A percentile compares a stretch with the other conserved stretches of the same genome.
phyloP scores from a whole-genome alignment of 2,888 invertebrate species.

The Pseudococcus viburni region DNA sequence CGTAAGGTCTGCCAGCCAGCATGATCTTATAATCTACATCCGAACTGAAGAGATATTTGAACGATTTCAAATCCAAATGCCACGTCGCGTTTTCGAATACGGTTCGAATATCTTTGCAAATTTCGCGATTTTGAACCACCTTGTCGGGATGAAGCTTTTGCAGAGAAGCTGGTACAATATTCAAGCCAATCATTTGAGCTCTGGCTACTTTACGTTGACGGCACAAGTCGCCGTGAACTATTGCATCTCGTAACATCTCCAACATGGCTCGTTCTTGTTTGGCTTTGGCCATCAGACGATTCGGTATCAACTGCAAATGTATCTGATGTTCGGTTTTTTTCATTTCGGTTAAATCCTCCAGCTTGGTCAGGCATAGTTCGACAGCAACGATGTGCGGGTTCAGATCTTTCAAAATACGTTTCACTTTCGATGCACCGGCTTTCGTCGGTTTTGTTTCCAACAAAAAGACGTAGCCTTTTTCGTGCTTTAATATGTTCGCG shows the following conservation, averaged over 20 bases:
- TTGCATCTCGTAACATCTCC: constrained; percentile 9
- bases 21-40: constrained; percentile 6
- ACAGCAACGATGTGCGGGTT: constrained; percentile 41
- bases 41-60: constrained; percentile 4
- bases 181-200: background rate
- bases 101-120: background rate
- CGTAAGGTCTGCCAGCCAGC: constrained; percentile 40
- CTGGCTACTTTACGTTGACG: background rate
- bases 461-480: constrained; percentile 39
- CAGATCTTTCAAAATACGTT: background rate
- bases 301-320: constrained; percentile 4
- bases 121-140: background rate
- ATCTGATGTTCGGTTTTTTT: background rate
- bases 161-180: background rate
- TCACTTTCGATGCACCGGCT: background rate
- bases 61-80: constrained; percentile 21
- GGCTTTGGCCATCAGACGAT: constrained; percentile 14
- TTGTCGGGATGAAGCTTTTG: background rate
- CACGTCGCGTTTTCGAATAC: constrained; percentile 1
- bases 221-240: background rate
- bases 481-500: constrained; percentile 3
- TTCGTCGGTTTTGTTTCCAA: background rate
- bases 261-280: constrained; percentile 31
- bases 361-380: constrained; percentile 40
- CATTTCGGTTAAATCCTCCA: background rate